Conservation (phyloP, 1,140 invertebrate genomes). For the Diploscapter pachys region DNA sequence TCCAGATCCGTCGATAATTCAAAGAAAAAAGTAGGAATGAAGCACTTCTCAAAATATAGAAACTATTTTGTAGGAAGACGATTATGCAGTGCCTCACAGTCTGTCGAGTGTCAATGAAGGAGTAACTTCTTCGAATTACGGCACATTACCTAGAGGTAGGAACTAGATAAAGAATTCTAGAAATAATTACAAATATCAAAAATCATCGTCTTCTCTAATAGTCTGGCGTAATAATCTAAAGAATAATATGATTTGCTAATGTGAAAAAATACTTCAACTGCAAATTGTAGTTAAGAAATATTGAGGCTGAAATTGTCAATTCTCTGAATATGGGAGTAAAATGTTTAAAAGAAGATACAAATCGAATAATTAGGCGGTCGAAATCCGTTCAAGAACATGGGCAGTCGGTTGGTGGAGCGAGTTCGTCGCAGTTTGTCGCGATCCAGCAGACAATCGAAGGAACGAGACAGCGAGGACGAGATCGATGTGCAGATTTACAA, state of each 20-base stretch:
- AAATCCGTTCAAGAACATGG: conserved; percentile 58
- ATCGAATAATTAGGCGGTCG: conserved; percentile 41
- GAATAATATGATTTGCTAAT: too few relatives aligned
- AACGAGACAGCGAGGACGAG: conserved; percentile 13
- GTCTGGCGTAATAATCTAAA: too few relatives aligned
- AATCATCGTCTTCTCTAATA: too few relatives aligned
- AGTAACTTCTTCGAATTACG: conserved; percentile 14
- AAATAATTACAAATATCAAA: too few relatives aligned
- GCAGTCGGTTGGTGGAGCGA: conserved; percentile 51
- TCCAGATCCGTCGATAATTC: conserved; percentile 44
- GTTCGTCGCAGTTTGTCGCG: conserved; percentile 51
- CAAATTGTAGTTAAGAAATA: neutral
- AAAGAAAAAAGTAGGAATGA: neutral
- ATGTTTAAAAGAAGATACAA: too few relatives aligned
- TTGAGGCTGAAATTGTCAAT: neutral
- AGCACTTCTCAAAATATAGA: neutral
- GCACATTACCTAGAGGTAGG: conserved; percentile 23
- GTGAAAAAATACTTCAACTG: too few relatives aligned
- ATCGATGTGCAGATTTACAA: conserved; percentile 20
- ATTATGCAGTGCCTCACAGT: conserved; percentile 24
- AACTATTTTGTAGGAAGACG: conserved; percentile 19
- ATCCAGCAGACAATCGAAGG: conserved; percentile 25
- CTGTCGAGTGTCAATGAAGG: conserved; percentile 26
- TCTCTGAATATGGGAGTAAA: neutral
- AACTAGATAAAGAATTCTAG: neutral